phyloP scores from a whole-genome alignment of 2,888 invertebrate genomes.

The Lithosia quadra region DNA sequence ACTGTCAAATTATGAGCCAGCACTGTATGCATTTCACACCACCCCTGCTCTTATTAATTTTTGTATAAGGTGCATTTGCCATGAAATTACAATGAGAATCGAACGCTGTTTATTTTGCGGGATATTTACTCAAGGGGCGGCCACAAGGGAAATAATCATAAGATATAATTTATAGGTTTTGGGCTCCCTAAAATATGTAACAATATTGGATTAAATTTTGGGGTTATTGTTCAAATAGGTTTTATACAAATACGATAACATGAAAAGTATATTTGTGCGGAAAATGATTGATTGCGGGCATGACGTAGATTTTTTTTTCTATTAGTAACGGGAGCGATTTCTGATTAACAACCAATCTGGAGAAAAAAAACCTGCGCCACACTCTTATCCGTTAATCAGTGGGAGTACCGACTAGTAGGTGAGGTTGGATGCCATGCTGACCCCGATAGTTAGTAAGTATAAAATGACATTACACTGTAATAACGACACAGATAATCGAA shows the following conservation, averaged over 20 bases:
- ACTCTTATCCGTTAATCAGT: background rate
- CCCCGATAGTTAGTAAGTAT: background rate
- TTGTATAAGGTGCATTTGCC: slow-evolving; percentile 51
- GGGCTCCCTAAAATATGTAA: slow-evolving; percentile 27
- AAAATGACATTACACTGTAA: background rate
- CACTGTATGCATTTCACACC: slow-evolving; percentile 52
- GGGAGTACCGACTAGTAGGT: background rate
- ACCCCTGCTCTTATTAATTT: slow-evolving; percentile 55
- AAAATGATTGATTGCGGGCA: background rate
- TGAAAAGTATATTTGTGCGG: background rate
- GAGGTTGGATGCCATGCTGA: no score
- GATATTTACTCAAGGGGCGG: slow-evolving; percentile 62
- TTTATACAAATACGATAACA: background rate
- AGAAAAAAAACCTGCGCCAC: no score
- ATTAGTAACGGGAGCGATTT: background rate
- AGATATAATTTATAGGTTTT: slow-evolving; percentile 35
- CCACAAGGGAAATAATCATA: slow-evolving; percentile 43
- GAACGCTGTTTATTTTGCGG: slow-evolving; percentile 66
- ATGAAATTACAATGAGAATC: slow-evolving; percentile 66
- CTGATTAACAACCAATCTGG: no score
- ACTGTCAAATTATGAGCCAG: slow-evolving; percentile 5
- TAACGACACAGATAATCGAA: background rate
- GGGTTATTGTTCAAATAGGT: slow-evolving; percentile 19
- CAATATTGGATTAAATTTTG: slow-evolving; percentile 25
- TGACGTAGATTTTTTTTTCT: background rate